Evolutionary conservation across 2,888 invertebrate genomes (phyloP), one percentile per base, ranked within the genome.

Genomic region (Siphonodentalium dalli): DNA sequence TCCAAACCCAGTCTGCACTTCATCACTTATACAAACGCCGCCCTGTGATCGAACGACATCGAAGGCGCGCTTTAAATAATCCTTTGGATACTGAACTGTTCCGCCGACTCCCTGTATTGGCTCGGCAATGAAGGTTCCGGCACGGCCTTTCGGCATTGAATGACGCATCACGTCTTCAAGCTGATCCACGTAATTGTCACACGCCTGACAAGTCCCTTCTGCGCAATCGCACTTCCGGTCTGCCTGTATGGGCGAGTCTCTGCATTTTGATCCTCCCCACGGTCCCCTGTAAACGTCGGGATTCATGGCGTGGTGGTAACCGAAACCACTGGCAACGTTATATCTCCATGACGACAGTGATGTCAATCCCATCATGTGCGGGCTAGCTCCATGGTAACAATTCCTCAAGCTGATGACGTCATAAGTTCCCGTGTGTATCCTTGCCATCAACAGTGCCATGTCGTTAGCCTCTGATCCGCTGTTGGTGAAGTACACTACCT

Each of bases 401-500:
- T 93, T 94, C 71, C 90, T 88, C 45, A 98, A 84, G 0, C 93
- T 90, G 28, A 98, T 83, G 18, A 96, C 86, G 67, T 96, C 94
- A 70, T 87, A 88, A 72, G 90, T 88, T 1, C 89, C 89, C 0
- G 97, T 96, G 77, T 93, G 88, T 0, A 91, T 82, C 68, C 95
- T 87, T 0, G 96, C 91, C 82, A 99, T 85, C 27, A 94, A 78
- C 63, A 92, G 85, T 0, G 98, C 98, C 53, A 99, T 84, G 79
- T 99, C 98, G 75, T 97, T 98, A 0, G 98, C 97, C 83, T 99
- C 98, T 5, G 94, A 92, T 0, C 98, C 98, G 72, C 96, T 97
- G 82, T 98, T 98, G 1, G 93, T 91, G 69, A 97, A 88, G 77
- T 94, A 96, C 2, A 92, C 91, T 75, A 90, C 91, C 84, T 93